Base-by-base conservation (phyloP, 2,888 invertebrate species). In the Drymonia ruficornis region DNA sequence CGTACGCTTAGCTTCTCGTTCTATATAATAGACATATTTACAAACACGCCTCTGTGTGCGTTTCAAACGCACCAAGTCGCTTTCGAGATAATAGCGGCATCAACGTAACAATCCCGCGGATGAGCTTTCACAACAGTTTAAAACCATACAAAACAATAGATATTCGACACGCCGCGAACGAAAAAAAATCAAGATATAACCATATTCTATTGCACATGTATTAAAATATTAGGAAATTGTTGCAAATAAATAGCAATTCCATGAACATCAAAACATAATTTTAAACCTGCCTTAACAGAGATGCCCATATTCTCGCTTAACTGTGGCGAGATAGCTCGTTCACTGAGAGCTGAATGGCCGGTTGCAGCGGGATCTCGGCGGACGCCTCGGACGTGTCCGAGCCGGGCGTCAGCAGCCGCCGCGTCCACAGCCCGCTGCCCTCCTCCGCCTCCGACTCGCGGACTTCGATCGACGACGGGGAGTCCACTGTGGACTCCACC, bases 351-450 rank as follows among this genome's bases (percentile, higher is more conserved):
- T 88, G 88, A 61, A 91, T 81, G 40, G 77, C 63, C 13, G 91
- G 91, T 69, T 91, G 92, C 46, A 91, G 68, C 4, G 91, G 89
- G 53, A 90, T 89, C 68, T 91, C 93, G 3, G 81, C 80, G 1
- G 91, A 90, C 13, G 83, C 75, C 55, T 89, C 89, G 0, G 91
- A 87, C 3, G 83, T 80, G 67, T 88, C 90, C 1, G 89, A 87
- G 61, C 78, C 78, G 16, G 90, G 87, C 49, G 89, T 86, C 18
- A 84, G 82, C 52, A 87, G 73, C 11, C 87, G 81, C 5, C 85
- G 85, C 52, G 84, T 59, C 88, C 89, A 89, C 52, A 75, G 80
- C 15, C 76, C 18, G 28, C 34, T 13, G 15, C 34, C 47, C 12
- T 83, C 86, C 43, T 84, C 86, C 13, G 74, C 68, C 60, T 84